Evolutionary conservation across 2,113 vertebrate genomes (phyloP), one percentile per base, ranked within the genome.

Genomic region (Thermophis baileyi): DNA sequence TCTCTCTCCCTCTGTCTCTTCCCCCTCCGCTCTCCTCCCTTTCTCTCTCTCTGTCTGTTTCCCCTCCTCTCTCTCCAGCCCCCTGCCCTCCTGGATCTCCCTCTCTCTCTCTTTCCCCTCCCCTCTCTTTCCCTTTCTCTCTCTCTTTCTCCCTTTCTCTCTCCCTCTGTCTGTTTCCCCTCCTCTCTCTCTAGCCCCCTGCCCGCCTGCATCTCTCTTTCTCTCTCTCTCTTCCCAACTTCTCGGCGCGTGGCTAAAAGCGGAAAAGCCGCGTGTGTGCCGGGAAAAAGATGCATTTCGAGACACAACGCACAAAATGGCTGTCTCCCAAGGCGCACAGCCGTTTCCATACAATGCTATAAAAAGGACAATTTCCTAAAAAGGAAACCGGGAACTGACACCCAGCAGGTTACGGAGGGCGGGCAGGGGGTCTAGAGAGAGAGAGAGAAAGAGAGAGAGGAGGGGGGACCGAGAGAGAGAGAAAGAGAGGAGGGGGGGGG

Each of bases 291-390:
- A 57, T 0, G 90, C 95, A 88, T 40, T 94, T 94, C 92, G 30
- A 90, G 85, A 89, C 86, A 4, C 91, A 60, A 87, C 87, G 89
- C 90, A 94, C 95, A 97, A 97, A 97, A 97, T 92, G 94, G 95
- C 94, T 97, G 94, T 90, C 95, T 96, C 93, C 94, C 91, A 93
- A 81, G 90, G 50, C 81, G 2, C 93, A 86, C 51, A n/a, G 63
- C 88, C 30, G 69, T 94, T 96, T 95, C 92, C 93, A 47, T 91
- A 92, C 94, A 96, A 95, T 11, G 46, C 49, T 93, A 92, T 94
- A 96, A 96, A 95, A 91, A 93, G 88, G 95, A 93, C 60, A 95
- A 92, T 55, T 44, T 95, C 91, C 95, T 47, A 94, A 95, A 96
- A 96, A 95, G 57, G 89, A 95, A 96, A 96, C 91, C 89, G 87